Base-by-base conservation (phyloP, 2,797 vertebrate genomes). In the Pangasius djambal region DNA sequence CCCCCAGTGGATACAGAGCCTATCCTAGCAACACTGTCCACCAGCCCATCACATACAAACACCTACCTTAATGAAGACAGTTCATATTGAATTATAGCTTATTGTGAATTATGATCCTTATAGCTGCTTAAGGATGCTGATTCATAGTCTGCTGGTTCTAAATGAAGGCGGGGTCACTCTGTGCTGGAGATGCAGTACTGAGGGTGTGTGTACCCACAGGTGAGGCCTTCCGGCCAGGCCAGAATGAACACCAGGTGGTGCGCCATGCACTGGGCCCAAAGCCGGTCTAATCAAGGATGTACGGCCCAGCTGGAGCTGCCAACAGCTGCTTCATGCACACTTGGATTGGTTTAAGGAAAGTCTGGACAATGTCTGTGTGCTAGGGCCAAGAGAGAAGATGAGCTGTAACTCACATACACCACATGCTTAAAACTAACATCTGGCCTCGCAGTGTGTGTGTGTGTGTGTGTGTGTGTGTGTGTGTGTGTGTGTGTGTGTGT, bases 311-410 rank as follows among this genome's bases (percentile, higher is more conserved):
- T 95, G 96, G 95, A 96, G 94, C 93, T 89, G 94, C 93, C 91
- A 95, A 95, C 96, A 96, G 96, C 96, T 97, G 96, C 95, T 95
- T 91, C 82, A 91, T 88, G 89, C 92, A 91, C 95, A 95, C 94
- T 93, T 89, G 92, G 92, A 93, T 86, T 95, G 94, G 95, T 94
- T 95, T 93, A 94, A 94, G 94, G 94, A 94, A 88, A 92, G 93
- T 93, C 91, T 89, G 92, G 92, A 94, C 93, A 89, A 78, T 86
- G 88, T 89, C 88, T 89, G 77, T 63, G 61, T 4, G 31, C 65
- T 65, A 72, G 83, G 63, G 88, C 83, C 86, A 61, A 90, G 22
- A 89, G 89, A 72, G 50, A 82, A 79, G 86, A 89, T 85, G 86
- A 75, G 82, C 89, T 84, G 88, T 74, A 89, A 79, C 88, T 83